Evolutionary conservation across 2,888 invertebrate genomes (phyloP).

Genomic region (Dynastes grantii): DNA sequence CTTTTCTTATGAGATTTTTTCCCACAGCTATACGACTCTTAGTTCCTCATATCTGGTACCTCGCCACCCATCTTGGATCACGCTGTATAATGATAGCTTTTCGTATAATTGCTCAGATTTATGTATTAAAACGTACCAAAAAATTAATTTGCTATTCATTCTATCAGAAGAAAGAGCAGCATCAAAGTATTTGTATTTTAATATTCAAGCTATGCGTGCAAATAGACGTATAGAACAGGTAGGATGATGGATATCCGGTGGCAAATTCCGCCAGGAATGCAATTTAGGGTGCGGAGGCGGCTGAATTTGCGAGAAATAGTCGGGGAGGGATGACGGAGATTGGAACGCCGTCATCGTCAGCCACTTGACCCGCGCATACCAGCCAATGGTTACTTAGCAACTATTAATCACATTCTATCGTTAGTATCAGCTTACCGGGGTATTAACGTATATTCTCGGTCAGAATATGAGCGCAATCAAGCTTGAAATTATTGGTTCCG

Average conservation of each 20-base stretch:
- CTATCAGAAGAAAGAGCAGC: too few relatives aligned
- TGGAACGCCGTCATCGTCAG: slow-evolving; percentile 55
- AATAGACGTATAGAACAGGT: slow-evolving; percentile 9
- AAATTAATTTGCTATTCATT: too few relatives aligned
- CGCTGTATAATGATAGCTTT: too few relatives aligned
- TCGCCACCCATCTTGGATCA: too few relatives aligned
- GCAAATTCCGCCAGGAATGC: slow-evolving; percentile 60
- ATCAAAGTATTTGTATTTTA: too few relatives aligned
- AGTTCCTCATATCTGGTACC: too few relatives aligned
- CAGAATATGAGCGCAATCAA: slow-evolving; percentile 11
- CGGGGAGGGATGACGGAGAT: slow-evolving; percentile 51
- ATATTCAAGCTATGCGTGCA: not conserved
- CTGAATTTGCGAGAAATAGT: slow-evolving; percentile 32
- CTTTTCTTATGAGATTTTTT: too few relatives aligned
- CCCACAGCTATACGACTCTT: too few relatives aligned
- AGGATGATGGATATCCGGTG: slow-evolving; percentile 33
- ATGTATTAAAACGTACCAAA: too few relatives aligned
- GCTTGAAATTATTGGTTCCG: not conserved
- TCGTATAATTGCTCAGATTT: too few relatives aligned
- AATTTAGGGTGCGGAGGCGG: slow-evolving; percentile 57
- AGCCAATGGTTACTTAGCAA: slow-evolving; percentile 69
- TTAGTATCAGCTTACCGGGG: slow-evolving; percentile 65
- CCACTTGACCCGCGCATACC: slow-evolving; percentile 67
- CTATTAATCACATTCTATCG: slow-evolving; percentile 70
- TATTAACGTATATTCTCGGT: slow-evolving; percentile 53